These are phyloP conservation scores for Oxyura jamaicensis DNA, from an alignment of 2,113 vertebrate species.

Conservation along the genomic window DNA sequence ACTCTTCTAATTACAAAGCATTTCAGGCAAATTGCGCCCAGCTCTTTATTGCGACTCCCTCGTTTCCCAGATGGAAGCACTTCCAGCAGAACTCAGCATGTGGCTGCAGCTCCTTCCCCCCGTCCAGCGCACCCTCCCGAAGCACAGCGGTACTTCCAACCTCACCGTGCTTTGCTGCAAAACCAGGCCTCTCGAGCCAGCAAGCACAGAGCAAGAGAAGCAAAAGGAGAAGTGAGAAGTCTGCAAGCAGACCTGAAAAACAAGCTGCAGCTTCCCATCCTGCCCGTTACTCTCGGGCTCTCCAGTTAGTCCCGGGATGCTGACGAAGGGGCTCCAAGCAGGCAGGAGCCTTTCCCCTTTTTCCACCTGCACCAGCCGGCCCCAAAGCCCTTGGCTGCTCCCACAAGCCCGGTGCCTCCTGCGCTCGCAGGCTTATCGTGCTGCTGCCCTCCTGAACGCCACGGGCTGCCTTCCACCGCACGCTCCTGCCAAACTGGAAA, in stretches of 20 bases:
- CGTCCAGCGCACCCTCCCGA: background rate
- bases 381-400: background rate
- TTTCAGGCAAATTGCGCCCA: background rate
- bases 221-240: background rate
- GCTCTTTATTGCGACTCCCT: background rate
- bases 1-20: background rate
- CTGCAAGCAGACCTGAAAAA: background rate
- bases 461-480: background rate
- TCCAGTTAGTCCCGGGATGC: background rate
- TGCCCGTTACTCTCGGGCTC: fast-evolving
- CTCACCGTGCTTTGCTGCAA: background rate
- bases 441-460: background rate
- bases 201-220: background rate
- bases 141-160: fast-evolving
- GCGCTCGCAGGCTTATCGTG: fast-evolving
- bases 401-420: background rate
- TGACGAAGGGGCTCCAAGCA: background rate
- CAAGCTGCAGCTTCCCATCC: background rate
- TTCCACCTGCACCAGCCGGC: background rate
- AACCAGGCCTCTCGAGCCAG: background rate
- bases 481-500: background rate
- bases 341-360: too few species aligned
- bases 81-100: fast-evolving
- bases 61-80: background rate
- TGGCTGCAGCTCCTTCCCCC: background rate